Evolutionary conservation across 2,797 vertebrate genomes (phyloP), one percentile per base, ranked within the genome.

Genomic region (Catharus ustulatus): DNA sequence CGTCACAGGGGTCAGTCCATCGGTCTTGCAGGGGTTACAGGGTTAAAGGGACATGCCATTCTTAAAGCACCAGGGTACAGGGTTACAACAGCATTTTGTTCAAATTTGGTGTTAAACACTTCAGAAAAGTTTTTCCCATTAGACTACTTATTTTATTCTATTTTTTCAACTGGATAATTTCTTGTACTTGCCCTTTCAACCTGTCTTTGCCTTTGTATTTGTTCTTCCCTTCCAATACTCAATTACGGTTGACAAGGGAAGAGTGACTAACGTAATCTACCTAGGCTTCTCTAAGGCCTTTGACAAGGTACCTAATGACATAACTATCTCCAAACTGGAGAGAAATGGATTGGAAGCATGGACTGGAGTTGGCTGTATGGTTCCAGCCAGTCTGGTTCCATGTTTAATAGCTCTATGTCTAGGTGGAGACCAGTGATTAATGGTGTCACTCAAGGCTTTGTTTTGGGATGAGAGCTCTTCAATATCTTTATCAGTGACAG

Each of bases 211-310:
- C 20, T 4, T 1, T 42, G 9, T 29, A 34, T 34, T 45, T 43
- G 18, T 43, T 61, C 7, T 59, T 80, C 29, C 40, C 42, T 77
- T 61, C 26, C 34, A 61, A 54, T 1, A 38, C 6, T 8, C 11
- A 24, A 14, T 30, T 38, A 14, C 0, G 0, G 10, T 10, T 34
- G 30, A 21, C 20, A 32, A 34, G 26, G 29, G 64, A 48, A 69
- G 58, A 69, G 42, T 34, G 30, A 34, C 34, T 1, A 3, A 15
- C 42, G 14, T 26, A 13, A 42, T 27, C 34, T 42, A 32, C 26
- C 15, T 48, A 10, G 8, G 13, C 17, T 71, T 77, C 19, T 22
- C 6, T 15, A 32, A 34, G 12, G 36, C 12, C 30, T 55, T 78
- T 11, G 11, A 22, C 21, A 34, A 7, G 5, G 30, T 48, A 14